Evolutionary conservation across 2,113 vertebrate species (phyloP), one percentile per base, ranked within the genome.

Genomic region (Boleophthalmus pectinirostris): DNA sequence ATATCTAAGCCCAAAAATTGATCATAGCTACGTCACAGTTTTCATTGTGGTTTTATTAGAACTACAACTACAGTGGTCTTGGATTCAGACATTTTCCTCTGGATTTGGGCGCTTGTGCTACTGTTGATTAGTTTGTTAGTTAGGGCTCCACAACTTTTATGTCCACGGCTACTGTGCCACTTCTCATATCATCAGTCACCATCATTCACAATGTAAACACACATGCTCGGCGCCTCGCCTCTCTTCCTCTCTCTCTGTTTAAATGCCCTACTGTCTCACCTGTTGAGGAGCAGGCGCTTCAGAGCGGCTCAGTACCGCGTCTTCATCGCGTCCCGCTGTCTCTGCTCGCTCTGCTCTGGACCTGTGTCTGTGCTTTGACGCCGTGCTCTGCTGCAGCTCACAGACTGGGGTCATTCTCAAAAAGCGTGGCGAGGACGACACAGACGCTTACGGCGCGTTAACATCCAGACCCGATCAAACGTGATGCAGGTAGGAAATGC

Each of bases 401-500:
- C 21, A 25, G 23, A 29, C 73, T 43, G 66, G 64, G 66, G 29
- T 81, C 77, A 25, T 25, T 15, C 46, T 11, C 67, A 47, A 46
- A 66, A 29, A 25, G 38, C 21, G n/a, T 61, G 70, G 58, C 0
- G 65, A 81, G 74, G 35, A 82, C 56, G 76, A 56, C 66, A 70
- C 61, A 75, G 23, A 47, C 18, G 46, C 1, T 51, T 47, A 63
- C 67, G 35, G 72, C 68, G 33, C 66, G 66, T 66, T 47, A 10
- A 9, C 15, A 49, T 0, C 5, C n/a, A 69, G 69, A 56, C 24
- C 57, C 61, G 54, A 53, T 49, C 73, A 66, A 76, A 71, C 78
- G 66, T 68, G 69, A 92, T 92, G 90, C 89, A 92, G 90, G 90
- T 63, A 35, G 9, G 60, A 63, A 35, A 63, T 89, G 85, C 25